Percentiles rank a stretch among this genome's conserved stretches.
Evolutionary conservation across 1,140 invertebrate species (phyloP).

Genomic region (Lasioglossum albipes): DNA sequence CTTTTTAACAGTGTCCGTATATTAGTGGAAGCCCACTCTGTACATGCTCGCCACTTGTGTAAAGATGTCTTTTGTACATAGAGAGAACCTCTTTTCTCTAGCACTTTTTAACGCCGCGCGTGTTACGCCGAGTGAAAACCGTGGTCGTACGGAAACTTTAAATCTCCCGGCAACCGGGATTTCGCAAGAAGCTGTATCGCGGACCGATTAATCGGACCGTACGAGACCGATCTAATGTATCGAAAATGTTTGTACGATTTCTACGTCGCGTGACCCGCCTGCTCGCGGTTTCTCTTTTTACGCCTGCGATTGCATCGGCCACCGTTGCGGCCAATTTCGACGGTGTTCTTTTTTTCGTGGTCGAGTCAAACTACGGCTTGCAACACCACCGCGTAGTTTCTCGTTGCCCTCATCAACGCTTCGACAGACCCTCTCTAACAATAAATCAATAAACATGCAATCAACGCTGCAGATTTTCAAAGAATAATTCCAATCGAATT

Average conservation of each 20-base stretch:
- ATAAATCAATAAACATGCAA: too few species aligned
- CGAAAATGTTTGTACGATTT: neutral
- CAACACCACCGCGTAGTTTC: too few species aligned
- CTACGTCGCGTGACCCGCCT: neutral
- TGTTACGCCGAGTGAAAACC: constrained; percentile 6
- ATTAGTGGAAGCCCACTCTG: too few species aligned
- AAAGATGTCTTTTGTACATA: neutral
- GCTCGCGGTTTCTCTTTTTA: constrained; percentile 9
- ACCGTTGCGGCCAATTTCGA: neutral
- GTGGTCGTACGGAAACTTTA: neutral
- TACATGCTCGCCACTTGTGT: too few species aligned
- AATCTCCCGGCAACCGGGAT: neutral
- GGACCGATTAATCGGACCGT: neutral
- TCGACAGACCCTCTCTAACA: too few species aligned
- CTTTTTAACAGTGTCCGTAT: too few species aligned
- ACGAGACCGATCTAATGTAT: neutral
- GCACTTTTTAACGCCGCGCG: neutral
- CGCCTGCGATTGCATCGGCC: neutral
- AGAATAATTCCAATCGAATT: too few species aligned
- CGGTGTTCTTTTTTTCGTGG: neutral
- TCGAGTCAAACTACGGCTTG: too few species aligned
- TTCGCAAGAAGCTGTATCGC: constrained; percentile 22
- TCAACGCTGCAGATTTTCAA: too few species aligned
- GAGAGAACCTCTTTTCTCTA: constrained; percentile 41
- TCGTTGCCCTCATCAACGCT: too few species aligned